Evolutionary conservation across 2,113 vertebrate genomes (phyloP), one percentile per base, ranked within the genome.

Genomic region (Pterophyllum scalare): DNA sequence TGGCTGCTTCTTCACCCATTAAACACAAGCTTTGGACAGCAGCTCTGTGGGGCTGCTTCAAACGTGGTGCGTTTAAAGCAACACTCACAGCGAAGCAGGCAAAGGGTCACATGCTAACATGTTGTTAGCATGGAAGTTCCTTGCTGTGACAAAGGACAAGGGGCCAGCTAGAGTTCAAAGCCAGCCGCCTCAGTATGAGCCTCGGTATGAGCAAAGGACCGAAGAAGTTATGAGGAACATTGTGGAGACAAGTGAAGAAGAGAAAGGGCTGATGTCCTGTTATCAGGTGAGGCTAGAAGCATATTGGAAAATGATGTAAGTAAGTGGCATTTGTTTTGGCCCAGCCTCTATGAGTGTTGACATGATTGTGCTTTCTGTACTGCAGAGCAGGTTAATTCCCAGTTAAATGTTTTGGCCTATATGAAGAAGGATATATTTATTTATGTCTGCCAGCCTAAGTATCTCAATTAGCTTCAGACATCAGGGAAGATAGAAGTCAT

Each of bases 401-500:
- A 5, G 43, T 79, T 62, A 75, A 76, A 85, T 43, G 49, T 56
- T 65, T 80, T 40, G 60, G 59, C 20, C 75, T 57, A 28, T 62
- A 38, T 49, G 14, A 40, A 81, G 83, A 75, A 0, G 33, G 67
- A 65, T 81, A 64, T 65, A 46, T 83, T 74, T 84, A 61, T 84
- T 84, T 72, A 78, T 74, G 59, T 72, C 70, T 81, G 4, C 59
- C 70, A 88, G 59, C 19, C 38, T 28, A 10, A 75, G 83, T 81
- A 26, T 88, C 35, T 85, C 81, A 80, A 24, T 87, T 80, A 82
- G 79, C 56, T 19, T 61, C 67, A 85, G 86, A 90, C 84, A 77
- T 31, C 6, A 17, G 80, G 89, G 86, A 79, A 87, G 88, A 79
- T 74, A 7, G 4, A 59, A 79, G 65, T 84, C 81, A 74, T 86